phyloP scores from a whole-genome alignment of 2,113 vertebrate species.

The Prinia subflava region DNA sequence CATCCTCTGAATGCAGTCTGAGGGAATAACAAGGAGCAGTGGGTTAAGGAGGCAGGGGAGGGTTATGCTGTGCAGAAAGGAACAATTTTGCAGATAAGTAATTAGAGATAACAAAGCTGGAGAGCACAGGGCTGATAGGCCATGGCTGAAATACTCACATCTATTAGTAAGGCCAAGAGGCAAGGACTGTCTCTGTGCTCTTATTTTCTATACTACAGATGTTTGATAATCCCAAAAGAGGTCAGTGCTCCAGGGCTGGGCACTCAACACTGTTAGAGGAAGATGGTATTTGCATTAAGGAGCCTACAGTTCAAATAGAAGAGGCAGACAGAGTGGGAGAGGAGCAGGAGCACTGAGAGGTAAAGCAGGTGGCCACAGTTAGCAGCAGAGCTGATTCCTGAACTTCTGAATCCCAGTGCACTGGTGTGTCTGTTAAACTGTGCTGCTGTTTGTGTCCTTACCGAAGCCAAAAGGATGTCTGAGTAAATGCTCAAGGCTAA shows the following conservation, averaged over 20 bases:
- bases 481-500: conserved; percentile 33
- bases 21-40: background rate
- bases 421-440: background rate
- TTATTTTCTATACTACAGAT: background rate
- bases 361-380: conserved; percentile 33
- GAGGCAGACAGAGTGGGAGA: conserved; percentile 19
- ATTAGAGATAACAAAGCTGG: conserved; percentile 5
- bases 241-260: background rate
- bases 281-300: conserved; percentile 34
- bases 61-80: background rate
- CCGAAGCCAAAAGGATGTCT: background rate
- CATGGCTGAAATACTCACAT: background rate
- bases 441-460: background rate
- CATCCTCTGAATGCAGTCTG: background rate
- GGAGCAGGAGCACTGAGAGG: conserved; percentile 21
- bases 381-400: background rate
- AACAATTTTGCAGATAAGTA: background rate
- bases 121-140: background rate
- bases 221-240: background rate
- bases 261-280: background rate
- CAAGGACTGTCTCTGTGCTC: background rate
- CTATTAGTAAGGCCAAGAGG: background rate
- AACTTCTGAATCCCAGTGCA: background rate
- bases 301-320: background rate
- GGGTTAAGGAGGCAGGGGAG: background rate